These are phyloP conservation scores for Bubalus kerabau DNA, from an alignment of 2,113 vertebrate genomes.

Conservation along the genomic window DNA sequence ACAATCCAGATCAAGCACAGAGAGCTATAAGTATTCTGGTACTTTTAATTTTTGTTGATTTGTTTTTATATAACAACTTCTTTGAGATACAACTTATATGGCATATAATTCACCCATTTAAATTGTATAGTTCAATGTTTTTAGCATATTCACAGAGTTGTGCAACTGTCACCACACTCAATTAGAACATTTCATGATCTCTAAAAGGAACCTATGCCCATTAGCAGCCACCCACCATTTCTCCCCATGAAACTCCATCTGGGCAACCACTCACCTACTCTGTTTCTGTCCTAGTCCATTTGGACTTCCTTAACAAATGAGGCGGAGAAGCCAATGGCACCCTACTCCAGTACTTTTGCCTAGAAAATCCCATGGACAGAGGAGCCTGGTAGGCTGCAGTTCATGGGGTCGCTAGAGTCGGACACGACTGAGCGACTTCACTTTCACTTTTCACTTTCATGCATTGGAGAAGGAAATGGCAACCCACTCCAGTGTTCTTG, in stretches of 20 bases:
- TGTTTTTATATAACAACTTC: neutral
- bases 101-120: neutral
- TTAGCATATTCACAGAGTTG: neutral
- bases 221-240: neutral
- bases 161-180: neutral
- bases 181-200: neutral
- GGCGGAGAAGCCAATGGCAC: no score
- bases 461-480: no score
- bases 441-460: no score
- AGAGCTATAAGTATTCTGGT: neutral
- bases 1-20: neutral
- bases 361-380: no score
- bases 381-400: no score
- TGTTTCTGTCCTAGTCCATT: neutral
- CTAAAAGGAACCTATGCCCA: neutral
- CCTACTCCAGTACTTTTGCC: no score
- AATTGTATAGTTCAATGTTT: neutral
- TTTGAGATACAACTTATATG: neutral
- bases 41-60: neutral
- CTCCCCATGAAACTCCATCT: neutral
- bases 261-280: no score
- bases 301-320: neutral
- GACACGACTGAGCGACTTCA: no score
- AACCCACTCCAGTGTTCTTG: no score
- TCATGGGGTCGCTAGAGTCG: no score